These are phyloP conservation scores for Parotocinclus haroldoi DNA, from an alignment of 2,797 vertebrate species.

Conservation along the genomic window DNA sequence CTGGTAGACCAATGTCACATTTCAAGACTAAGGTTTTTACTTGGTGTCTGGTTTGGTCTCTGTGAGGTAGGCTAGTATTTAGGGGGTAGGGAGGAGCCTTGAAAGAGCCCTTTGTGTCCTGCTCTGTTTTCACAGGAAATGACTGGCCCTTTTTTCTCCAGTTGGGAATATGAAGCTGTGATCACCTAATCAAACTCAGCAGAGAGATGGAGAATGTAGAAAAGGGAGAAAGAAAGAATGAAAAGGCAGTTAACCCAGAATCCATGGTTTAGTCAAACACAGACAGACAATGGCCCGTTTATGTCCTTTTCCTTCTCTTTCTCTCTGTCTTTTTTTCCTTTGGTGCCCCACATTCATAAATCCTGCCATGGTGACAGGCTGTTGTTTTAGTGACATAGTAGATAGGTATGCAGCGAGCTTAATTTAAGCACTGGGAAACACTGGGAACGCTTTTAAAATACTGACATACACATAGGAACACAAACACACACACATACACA, in stretches of 20 bases:
- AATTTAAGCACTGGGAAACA: constrained; percentile 65
- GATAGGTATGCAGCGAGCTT: constrained; percentile 63
- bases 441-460: constrained; percentile 30
- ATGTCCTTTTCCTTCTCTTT: constrained; percentile 58
- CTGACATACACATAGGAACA: constrained; percentile 3
- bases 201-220: constrained; percentile 61
- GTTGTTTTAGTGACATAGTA: constrained; percentile 69
- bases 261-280: constrained; percentile 63
- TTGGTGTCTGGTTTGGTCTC: constrained; percentile 22
- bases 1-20: constrained; percentile 57
- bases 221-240: constrained; percentile 38
- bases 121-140: constrained; percentile 87
- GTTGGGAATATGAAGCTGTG: constrained; percentile 87
- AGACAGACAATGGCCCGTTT: constrained; percentile 78
- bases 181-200: constrained; percentile 87
- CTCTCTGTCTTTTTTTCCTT: constrained; percentile 22
- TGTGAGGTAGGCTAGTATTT: constrained; percentile 38
- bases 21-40: constrained; percentile 17
- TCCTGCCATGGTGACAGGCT: constrained; percentile 68
- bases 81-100: constrained; percentile 59
- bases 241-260: constrained; percentile 66
- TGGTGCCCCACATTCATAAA: constrained; percentile 65
- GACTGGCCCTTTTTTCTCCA: constrained; percentile 85
- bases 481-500: constrained; percentile 1
- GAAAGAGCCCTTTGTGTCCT: constrained; percentile 87